Conservation (phyloP, 1,140 invertebrate genomes). For the Diprion similis region DNA sequence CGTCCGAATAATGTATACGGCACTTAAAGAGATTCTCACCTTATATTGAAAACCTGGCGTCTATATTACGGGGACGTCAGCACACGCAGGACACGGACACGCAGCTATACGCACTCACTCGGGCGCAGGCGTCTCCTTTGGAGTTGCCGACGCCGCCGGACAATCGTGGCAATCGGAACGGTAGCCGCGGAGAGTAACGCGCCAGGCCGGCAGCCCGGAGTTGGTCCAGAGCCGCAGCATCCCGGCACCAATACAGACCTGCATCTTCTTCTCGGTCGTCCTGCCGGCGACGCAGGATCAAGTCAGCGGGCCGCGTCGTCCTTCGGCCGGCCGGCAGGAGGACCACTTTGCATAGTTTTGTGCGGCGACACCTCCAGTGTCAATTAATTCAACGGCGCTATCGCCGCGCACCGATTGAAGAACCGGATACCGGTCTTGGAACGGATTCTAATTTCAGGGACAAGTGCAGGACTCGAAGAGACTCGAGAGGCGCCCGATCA, state of each 20-base stretch:
- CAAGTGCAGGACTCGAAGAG: slow-evolving; percentile 1
- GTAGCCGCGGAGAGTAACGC: slow-evolving; percentile 1
- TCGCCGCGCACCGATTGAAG: not conserved
- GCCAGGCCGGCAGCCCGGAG: not conserved
- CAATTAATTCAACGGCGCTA: slow-evolving; percentile 5
- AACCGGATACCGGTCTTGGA: not conserved
- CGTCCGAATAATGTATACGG: no score
- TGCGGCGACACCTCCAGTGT: slow-evolving; percentile 6
- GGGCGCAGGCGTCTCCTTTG: not conserved
- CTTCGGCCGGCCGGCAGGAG: not conserved
- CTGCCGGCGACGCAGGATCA: not conserved
- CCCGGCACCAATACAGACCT: not conserved
- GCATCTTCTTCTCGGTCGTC: not conserved
- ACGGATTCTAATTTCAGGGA: not conserved
- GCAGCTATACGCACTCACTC: not conserved
- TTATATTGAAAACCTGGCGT: not conserved
- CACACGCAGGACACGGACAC: no score
- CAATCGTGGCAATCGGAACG: slow-evolving; percentile 7
- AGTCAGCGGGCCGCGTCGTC: not conserved
- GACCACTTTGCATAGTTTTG: slow-evolving; percentile 4
- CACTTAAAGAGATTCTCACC: not conserved
- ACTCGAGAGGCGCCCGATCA: not conserved
- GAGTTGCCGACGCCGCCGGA: not conserved
- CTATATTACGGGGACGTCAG: not conserved
- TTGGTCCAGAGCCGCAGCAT: not conserved